phyloP scores from a whole-genome alignment of 92 coral and sea anemone genomes.

The Desmophyllum pertusum region DNA sequence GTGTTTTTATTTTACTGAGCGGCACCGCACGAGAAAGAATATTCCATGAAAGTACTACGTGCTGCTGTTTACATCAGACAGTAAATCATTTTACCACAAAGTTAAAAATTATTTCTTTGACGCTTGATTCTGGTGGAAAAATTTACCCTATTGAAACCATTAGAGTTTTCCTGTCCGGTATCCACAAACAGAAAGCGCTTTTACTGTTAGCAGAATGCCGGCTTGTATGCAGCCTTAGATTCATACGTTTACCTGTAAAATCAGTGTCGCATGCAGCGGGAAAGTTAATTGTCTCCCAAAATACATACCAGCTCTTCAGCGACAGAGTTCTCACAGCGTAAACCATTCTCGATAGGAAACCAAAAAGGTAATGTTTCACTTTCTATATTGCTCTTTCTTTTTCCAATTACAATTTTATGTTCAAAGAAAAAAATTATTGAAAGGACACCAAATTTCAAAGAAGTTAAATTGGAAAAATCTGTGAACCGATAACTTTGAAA shows the following conservation, averaged over 20 bases:
- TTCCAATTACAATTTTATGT: no score
- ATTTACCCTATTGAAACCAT: not conserved
- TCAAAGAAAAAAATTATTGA: not conserved
- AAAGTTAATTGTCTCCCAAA: not conserved
- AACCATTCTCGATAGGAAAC: not conserved
- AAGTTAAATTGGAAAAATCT: no score
- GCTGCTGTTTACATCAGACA: not conserved
- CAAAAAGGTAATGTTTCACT: not conserved
- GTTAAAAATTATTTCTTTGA: not conserved
- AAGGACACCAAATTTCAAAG: not conserved
- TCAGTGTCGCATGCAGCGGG: not conserved
- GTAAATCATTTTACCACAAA: not conserved
- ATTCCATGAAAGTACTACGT: not conserved
- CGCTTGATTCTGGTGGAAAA: not conserved
- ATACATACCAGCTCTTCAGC: no score
- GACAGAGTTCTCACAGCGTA: not conserved
- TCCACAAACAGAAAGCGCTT: not conserved
- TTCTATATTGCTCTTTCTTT: no score
- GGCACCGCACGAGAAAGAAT: not conserved
- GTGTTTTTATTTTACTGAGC: not conserved
- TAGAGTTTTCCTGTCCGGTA: not conserved
- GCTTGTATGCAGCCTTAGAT: not conserved
- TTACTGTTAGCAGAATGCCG: not conserved
- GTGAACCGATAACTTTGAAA: no score
- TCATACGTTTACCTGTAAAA: not conserved